A percentile compares a stretch with the other conserved stretches of the same genome.
Conservation (phyloP, 2,888 invertebrate genomes). For the Tenthredo amoena region DNA sequence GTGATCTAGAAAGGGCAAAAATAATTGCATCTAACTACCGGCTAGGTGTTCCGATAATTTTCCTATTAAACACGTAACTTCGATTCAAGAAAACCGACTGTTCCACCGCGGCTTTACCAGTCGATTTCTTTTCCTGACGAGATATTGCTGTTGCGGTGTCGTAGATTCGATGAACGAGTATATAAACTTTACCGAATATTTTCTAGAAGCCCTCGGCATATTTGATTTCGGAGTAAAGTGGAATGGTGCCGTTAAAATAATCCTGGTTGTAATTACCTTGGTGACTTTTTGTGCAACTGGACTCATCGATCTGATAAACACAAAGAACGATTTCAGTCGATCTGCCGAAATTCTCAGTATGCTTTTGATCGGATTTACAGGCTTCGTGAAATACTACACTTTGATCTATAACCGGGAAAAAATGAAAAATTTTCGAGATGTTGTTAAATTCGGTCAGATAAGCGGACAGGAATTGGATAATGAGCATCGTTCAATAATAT, state of each 20-base stretch:
- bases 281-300: not conserved
- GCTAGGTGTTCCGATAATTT: conserved; percentile 25
- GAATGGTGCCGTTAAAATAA: not conserved
- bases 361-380: not conserved
- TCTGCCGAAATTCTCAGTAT: not conserved
- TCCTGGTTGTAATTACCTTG: not conserved
- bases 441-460: not conserved
- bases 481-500: not conserved
- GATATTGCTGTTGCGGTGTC: not conserved
- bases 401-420: not conserved
- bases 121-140: not conserved
- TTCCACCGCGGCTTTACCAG: not conserved
- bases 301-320: not conserved
- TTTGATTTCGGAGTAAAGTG: not conserved
- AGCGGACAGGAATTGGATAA: not conserved
- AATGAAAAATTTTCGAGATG: not conserved
- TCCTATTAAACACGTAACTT: not conserved
- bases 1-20: conserved; percentile 6
- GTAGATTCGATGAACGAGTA: not conserved
- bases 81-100: not conserved
- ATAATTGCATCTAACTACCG: not conserved
- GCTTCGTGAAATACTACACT: not conserved
- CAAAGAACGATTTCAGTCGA: not conserved
- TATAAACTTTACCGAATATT: not conserved
- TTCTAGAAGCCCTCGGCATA: not conserved